Percentiles rank a stretch among this genome's conserved stretches.
Conservation (phyloP, 2,113 vertebrate species). For the Brienomyrus longianalis region DNA sequence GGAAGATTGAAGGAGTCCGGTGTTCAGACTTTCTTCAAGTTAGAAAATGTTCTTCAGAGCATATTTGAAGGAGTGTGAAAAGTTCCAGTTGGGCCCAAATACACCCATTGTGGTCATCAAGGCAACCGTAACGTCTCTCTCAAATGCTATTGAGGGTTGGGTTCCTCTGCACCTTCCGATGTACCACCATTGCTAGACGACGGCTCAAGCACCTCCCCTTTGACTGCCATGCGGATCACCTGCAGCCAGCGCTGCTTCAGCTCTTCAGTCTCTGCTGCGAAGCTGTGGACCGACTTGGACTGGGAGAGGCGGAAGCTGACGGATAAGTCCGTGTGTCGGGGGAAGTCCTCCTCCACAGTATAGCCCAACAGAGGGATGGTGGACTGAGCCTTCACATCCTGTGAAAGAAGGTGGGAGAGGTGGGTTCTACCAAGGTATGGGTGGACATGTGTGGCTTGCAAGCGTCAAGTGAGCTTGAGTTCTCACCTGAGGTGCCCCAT, state of each 20-base stretch:
- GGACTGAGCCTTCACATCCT: slow-evolving; percentile 93
- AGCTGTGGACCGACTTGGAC: slow-evolving; percentile 88
- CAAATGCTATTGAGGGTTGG: slow-evolving; percentile 45
- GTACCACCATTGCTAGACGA: slow-evolving; percentile 30
- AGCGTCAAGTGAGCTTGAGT: neutral
- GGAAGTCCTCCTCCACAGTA: slow-evolving; percentile 74
- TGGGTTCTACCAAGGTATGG: neutral
- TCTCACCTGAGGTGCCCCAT: slow-evolving; percentile 88
- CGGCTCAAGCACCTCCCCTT: slow-evolving; percentile 67
- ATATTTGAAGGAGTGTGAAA: neutral
- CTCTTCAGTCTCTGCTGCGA: slow-evolving; percentile 84
- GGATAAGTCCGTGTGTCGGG: slow-evolving; percentile 66
- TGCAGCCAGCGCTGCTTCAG: slow-evolving; percentile 90
- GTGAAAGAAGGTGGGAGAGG: neutral
- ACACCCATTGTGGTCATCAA: neutral
- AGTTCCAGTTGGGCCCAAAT: neutral
- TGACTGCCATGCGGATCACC: slow-evolving; percentile 81
- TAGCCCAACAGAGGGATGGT: slow-evolving; percentile 95
- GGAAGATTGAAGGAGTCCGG: neutral
- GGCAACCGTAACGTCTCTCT: slow-evolving; percentile 10
- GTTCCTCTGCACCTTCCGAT: slow-evolving; percentile 44
- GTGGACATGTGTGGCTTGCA: neutral
- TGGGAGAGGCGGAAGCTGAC: slow-evolving; percentile 87
- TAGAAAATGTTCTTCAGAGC: neutral
- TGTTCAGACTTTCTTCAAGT: neutral